Conservation (phyloP, 1,140 invertebrate genomes). For the Copidosoma floridanum region DNA sequence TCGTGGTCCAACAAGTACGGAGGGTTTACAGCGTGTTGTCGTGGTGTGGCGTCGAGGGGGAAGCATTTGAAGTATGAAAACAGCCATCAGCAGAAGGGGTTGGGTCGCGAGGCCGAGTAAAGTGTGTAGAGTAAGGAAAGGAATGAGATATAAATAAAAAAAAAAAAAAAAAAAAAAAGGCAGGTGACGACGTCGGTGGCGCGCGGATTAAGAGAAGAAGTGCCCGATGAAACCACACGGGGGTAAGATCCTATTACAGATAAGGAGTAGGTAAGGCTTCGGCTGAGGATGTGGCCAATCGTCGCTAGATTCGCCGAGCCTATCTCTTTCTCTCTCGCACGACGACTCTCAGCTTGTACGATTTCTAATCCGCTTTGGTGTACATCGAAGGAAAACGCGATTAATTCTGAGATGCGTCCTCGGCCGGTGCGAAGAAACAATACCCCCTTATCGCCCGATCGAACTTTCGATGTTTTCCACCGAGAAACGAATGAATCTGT, state of each 20-base stretch:
- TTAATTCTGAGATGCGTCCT: conserved; percentile 46
- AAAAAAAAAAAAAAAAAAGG: conserved; percentile 26
- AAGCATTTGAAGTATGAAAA: too few species aligned
- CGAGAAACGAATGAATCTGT: too few species aligned
- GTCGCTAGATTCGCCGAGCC: conserved; percentile 48
- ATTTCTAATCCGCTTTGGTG: conserved; percentile 57
- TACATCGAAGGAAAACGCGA: conserved; percentile 45
- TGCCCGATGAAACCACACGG: conserved; percentile 56
- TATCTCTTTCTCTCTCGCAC: conserved; percentile 25
- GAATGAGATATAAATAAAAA: conserved; percentile 31
- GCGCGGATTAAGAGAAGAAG: conserved; percentile 47
- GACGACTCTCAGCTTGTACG: conserved; percentile 52
- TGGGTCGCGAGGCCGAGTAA: background rate
- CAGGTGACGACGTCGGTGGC: too few species aligned
- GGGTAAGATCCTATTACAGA: conserved; percentile 55
- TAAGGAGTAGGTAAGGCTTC: conserved; percentile 57
- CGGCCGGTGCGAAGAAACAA: background rate
- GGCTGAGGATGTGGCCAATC: conserved; percentile 53
- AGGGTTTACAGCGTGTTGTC: too few species aligned
- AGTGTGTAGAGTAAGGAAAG: background rate
- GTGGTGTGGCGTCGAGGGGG: too few species aligned
- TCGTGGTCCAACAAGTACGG: too few species aligned
- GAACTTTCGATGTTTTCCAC: conserved; percentile 11
- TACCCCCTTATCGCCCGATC: background rate
- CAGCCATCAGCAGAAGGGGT: background rate